Conservation (phyloP, 2,113 vertebrate species). For the Trochalopteron elliotii region DNA sequence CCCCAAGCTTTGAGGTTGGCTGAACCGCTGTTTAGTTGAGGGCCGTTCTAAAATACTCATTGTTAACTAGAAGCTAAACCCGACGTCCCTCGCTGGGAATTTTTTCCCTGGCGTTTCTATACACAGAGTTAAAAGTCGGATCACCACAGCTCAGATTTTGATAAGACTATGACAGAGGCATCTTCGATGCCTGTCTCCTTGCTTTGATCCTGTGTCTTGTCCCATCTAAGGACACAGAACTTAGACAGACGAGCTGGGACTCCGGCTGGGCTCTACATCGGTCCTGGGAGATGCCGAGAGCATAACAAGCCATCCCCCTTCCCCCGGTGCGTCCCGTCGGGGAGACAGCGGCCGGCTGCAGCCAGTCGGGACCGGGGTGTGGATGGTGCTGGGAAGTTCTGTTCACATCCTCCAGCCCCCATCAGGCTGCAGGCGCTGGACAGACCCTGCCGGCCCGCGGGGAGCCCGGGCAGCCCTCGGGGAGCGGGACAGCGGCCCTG, state of each 20-base stretch:
- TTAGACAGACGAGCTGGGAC: neutral
- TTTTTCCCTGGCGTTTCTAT: neutral
- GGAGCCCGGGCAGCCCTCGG: neutral
- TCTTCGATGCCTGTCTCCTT: neutral
- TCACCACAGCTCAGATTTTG: neutral
- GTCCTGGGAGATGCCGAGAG: neutral
- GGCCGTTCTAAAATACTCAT: neutral
- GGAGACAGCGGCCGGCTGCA: neutral
- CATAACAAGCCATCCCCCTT: fast-evolving
- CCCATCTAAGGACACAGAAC: neutral
- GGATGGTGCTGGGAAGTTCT: neutral
- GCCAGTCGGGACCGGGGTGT: neutral
- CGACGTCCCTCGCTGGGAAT: neutral
- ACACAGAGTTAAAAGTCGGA: neutral
- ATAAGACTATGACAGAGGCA: neutral
- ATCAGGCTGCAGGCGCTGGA: neutral
- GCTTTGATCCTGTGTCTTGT: neutral
- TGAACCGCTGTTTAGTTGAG: neutral
- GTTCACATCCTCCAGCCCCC: neutral
- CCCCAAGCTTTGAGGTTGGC: neutral
- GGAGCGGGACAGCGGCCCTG: neutral
- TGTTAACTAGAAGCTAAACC: neutral
- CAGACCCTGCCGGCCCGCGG: neutral
- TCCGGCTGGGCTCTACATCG: neutral
- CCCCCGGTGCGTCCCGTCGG: neutral